Evolutionary conservation across 2,888 invertebrate genomes (phyloP).

Genomic region (Punctoribates punctum): DNA sequence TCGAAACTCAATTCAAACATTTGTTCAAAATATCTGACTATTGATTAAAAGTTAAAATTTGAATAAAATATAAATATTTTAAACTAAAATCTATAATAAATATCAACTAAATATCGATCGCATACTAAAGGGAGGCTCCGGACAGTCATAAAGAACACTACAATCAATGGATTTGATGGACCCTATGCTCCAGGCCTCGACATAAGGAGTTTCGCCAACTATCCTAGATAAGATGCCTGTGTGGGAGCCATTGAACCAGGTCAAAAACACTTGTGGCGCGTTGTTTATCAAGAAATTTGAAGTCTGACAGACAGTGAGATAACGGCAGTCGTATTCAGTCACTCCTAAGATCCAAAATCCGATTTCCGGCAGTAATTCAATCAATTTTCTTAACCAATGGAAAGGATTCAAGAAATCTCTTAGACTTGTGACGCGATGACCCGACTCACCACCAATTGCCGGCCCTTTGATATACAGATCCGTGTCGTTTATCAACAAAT

Average conservation of each 20-base stretch:
- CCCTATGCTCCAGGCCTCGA: slow-evolving; percentile 28
- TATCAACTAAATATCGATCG: neutral
- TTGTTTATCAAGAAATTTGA: slow-evolving; percentile 9
- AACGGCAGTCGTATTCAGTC: neutral
- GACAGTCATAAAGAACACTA: neutral
- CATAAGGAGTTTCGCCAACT: slow-evolving; percentile 12
- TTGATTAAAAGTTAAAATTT: too few relatives aligned
- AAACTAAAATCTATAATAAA: neutral
- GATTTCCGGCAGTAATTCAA: neutral
- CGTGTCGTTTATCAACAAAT: neutral
- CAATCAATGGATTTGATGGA: slow-evolving; percentile 5
- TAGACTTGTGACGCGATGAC: neutral
- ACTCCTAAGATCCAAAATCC: slow-evolving; percentile 9
- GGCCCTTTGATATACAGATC: neutral
- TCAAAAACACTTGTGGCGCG: neutral
- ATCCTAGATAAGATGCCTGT: neutral
- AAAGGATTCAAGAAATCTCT: neutral
- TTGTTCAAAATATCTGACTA: too few relatives aligned
- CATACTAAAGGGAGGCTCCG: neutral
- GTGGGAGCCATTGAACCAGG: neutral
- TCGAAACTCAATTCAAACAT: too few relatives aligned
- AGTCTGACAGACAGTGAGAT: slow-evolving; percentile 17
- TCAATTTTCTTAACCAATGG: neutral
- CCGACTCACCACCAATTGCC: neutral
- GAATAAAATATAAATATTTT: neutral